Base-by-base conservation (phyloP, 2,113 vertebrate species). In the Paratilapia polleni region DNA sequence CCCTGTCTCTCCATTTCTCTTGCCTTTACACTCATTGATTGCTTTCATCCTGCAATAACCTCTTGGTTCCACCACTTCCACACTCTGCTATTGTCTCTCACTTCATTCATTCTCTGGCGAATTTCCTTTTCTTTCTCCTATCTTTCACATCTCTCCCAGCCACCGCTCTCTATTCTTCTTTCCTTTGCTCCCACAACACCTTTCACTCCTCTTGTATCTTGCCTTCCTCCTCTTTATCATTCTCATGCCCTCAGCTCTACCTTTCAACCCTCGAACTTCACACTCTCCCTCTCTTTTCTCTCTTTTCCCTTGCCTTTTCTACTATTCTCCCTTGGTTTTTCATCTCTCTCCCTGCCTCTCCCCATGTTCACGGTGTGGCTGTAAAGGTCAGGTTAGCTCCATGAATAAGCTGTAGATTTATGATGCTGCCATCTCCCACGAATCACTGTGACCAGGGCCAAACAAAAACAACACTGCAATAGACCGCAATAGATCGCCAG, bases 361-460 rank as follows among this genome's bases (percentile, higher is more conserved):
- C 73, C n/a, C 83, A 68, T 78, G 80, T 83, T 90, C 74, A 78
- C 58, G 7, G 63, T 78, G 85, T 88, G 87, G 90, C 86, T 64
- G 88, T 92, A 96, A 96, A 95, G 94, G 94, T 95, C 94, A 94
- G 88, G 87, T 86, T 86, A 87, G 90, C 90, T 90, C 88, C 89
- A 91, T 93, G 94, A 95, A 95, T 94, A 94, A 93, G 90, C 87
- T 84, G 86, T 91, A 93, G 94, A 96, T 95, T 95, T 93, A 96
- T 95, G 92, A 93, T 92, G 92, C 93, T 94, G 94, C 91, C 93
- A 91, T 89, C 89, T 91, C 89, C 64, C 68, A 85, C 88, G 93
- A 95, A 94, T 94, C 93, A 92, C 83, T 88, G 88, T 91, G 87
- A 92, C 91, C 91, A 85, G 87, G 88, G 79, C 85, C 87, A 92